Evolutionary conservation across 2,888 invertebrate species (phyloP).

Genomic region (Parthenolecanium corni): DNA sequence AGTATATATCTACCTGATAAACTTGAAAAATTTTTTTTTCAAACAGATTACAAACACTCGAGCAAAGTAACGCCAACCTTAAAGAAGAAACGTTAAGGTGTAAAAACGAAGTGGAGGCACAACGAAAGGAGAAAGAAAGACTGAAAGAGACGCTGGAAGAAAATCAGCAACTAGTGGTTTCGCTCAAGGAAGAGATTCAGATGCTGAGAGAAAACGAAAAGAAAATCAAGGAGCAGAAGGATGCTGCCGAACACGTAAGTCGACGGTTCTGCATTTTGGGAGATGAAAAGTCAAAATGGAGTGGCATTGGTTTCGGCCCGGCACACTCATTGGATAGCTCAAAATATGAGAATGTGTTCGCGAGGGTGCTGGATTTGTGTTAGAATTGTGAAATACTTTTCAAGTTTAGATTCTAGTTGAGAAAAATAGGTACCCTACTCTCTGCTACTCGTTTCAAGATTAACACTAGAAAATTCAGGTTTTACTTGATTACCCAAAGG

Average conservation of each 20-base stretch:
- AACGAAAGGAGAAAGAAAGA: conserved; percentile 42
- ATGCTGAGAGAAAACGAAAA: conserved; percentile 40
- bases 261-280: neutral
- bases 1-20: no score
- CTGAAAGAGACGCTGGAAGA: conserved; percentile 50
- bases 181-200: conserved; percentile 45
- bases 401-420: no score
- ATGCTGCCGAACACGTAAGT: conserved; percentile 35
- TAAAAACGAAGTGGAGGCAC: conserved; percentile 51
- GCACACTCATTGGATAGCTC: no score
- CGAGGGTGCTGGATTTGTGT: no score
- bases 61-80: conserved; percentile 52
- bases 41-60: conserved; percentile 51
- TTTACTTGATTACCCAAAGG: no score
- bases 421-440: no score
- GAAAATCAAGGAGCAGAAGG: conserved; percentile 41
- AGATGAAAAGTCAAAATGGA: neutral
- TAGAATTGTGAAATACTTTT: no score
- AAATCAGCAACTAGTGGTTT: conserved; percentile 38
- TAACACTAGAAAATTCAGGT: no score
- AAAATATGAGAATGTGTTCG: no score
- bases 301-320: neutral
- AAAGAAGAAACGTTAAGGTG: conserved; percentile 56
- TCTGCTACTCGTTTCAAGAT: no score
- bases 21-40: no score